Percentiles rank a stretch among this genome's conserved stretches.
phyloP scores from a whole-genome alignment of 2,113 vertebrate species.

The Muntiacus reevesi region DNA sequence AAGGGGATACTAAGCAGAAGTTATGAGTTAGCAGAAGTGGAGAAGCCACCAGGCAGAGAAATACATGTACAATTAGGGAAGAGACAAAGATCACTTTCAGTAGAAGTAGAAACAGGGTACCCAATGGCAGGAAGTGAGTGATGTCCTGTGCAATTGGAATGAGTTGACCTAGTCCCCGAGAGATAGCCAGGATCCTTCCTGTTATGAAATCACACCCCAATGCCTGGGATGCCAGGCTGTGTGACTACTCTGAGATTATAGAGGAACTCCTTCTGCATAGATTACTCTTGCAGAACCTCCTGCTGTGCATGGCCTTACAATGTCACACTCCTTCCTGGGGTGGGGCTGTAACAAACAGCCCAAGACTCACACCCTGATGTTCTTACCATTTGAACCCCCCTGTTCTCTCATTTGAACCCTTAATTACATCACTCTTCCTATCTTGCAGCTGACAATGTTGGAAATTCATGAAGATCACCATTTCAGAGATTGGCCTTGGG shows the following conservation, averaged over 20 bases:
- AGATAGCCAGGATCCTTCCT: background rate
- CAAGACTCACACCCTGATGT: background rate
- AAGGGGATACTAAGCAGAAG: background rate
- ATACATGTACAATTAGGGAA: too few relatives aligned
- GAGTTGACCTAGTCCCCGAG: background rate
- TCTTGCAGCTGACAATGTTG: background rate
- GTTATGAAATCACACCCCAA: background rate
- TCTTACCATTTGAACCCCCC: too few relatives aligned
- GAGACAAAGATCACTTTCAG: background rate
- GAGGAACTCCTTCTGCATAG: background rate
- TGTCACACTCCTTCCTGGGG: rapidly evolving
- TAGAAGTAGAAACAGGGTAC: background rate
- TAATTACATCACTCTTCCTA: background rate
- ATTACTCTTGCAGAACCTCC: background rate
- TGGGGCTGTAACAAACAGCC: rapidly evolving
- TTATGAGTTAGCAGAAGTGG: background rate
- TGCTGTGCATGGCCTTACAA: rapidly evolving
- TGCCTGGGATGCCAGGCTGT: background rate
- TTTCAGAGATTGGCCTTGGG: background rate
- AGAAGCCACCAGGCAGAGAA: background rate
- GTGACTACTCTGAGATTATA: background rate
- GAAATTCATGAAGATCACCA: rapidly evolving
- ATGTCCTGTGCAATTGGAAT: background rate
- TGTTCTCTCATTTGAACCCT: background rate
- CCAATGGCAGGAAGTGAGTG: background rate